phyloP scores from a whole-genome alignment of 1,140 invertebrate species.

The Stegodyphus dumicola region DNA sequence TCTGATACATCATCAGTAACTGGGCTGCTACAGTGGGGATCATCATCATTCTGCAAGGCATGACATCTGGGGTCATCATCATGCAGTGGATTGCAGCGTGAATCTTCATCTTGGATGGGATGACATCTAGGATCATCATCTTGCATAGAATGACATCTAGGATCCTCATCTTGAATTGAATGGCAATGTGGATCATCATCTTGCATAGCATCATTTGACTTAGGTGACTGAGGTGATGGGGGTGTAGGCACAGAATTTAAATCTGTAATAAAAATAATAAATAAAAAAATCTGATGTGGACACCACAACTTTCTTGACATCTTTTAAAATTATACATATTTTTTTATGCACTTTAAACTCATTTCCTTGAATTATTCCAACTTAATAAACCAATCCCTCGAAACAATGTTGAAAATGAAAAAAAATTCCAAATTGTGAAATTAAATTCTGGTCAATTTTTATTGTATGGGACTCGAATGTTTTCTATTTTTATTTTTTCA shows the following conservation, averaged over 20 bases:
- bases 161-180: constrained; percentile 22
- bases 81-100: constrained; percentile 12
- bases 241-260: constrained; percentile 55
- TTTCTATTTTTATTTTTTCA: too few species aligned
- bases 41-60: constrained; percentile 32
- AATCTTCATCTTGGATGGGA: constrained; percentile 35
- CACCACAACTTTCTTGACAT: too few species aligned
- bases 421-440: too few species aligned
- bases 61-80: constrained; percentile 23
- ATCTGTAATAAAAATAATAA: constrained; percentile 14
- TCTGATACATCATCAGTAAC: constrained; percentile 43
- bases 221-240: constrained; percentile 42
- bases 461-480: too few species aligned
- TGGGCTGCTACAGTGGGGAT: constrained; percentile 46
- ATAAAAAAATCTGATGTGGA: neutral
- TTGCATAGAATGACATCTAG: constrained; percentile 18
- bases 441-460: too few species aligned
- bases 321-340: too few species aligned
- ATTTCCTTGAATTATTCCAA: too few species aligned
- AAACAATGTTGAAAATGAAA: too few species aligned
- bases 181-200: constrained; percentile 41
- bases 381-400: too few species aligned
- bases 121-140: constrained; percentile 27
- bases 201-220: constrained; percentile 44
- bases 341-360: too few species aligned